A percentile compares a stretch with the other conserved stretches of the same genome.
phyloP scores from a whole-genome alignment of 2,797 vertebrate genomes.

The Cebuella pygmaea region DNA sequence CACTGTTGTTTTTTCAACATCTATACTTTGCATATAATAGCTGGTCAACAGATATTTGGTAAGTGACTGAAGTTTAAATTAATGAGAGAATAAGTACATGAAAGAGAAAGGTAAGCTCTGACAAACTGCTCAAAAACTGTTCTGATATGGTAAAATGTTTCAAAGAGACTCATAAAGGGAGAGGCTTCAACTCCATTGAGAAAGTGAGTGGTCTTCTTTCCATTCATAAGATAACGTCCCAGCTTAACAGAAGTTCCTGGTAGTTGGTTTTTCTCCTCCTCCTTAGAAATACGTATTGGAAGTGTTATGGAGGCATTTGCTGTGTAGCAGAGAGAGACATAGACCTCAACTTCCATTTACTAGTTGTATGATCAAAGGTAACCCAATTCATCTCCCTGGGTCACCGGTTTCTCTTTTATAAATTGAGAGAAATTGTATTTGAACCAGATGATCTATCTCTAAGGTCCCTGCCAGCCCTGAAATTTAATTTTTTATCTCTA shows the following conservation, averaged over 20 bases:
- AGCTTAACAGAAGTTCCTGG: not conserved
- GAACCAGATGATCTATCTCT: not conserved
- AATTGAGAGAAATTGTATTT: not conserved
- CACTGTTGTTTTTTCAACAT: not conserved
- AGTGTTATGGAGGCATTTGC: not conserved
- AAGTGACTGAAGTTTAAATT: not conserved
- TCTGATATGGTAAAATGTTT: not conserved
- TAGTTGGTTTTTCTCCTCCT: not conserved
- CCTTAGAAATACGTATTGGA: not conserved
- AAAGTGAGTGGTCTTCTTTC: not conserved
- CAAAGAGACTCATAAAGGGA: not conserved
- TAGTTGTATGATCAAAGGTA: not conserved
- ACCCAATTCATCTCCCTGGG: not conserved
- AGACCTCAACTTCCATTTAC: not conserved
- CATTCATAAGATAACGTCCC: not conserved
- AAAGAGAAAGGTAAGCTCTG: not conserved
- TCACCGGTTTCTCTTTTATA: not conserved
- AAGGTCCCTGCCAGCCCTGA: not conserved
- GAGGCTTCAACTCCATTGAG: not conserved
- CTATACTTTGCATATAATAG: not conserved
- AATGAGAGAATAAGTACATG: not conserved
- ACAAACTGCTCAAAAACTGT: not conserved
- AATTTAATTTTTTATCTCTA: not conserved
- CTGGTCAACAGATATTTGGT: not conserved
- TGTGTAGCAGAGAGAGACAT: not conserved